These are phyloP conservation scores for Oreochromis aureus DNA, from an alignment of 2,113 vertebrate genomes.

Conservation along the genomic window DNA sequence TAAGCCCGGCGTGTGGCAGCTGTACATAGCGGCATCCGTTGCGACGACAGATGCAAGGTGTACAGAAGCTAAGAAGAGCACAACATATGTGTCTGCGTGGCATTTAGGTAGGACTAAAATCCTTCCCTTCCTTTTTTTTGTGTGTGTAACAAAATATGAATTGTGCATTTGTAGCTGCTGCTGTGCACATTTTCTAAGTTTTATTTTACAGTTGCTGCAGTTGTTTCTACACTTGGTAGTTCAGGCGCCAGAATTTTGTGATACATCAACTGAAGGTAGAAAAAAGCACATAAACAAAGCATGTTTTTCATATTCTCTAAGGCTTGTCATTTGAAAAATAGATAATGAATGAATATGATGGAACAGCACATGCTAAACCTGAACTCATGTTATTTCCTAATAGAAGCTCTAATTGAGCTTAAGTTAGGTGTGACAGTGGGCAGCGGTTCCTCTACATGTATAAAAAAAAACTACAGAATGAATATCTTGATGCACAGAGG, in stretches of 20 bases:
- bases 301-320: background rate
- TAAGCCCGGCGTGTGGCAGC: slow-evolving; percentile 1
- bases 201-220: background rate
- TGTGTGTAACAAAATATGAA: background rate
- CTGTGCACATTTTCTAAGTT: background rate
- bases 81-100: background rate
- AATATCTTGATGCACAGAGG: background rate
- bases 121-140: background rate
- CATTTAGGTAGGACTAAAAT: background rate
- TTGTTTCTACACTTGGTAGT: background rate
- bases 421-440: background rate
- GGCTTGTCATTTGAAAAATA: background rate
- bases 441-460: background rate
- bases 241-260: too few relatives aligned
- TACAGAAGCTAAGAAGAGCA: background rate
- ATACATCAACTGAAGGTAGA: background rate
- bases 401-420: background rate
- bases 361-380: background rate
- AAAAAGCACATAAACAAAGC: background rate
- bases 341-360: background rate
- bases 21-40: background rate
- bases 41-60: background rate
- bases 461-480: background rate
- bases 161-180: background rate
- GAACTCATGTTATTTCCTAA: background rate